phyloP scores from a whole-genome alignment of 2,113 vertebrate genomes.

The Glaucomys volans region DNA sequence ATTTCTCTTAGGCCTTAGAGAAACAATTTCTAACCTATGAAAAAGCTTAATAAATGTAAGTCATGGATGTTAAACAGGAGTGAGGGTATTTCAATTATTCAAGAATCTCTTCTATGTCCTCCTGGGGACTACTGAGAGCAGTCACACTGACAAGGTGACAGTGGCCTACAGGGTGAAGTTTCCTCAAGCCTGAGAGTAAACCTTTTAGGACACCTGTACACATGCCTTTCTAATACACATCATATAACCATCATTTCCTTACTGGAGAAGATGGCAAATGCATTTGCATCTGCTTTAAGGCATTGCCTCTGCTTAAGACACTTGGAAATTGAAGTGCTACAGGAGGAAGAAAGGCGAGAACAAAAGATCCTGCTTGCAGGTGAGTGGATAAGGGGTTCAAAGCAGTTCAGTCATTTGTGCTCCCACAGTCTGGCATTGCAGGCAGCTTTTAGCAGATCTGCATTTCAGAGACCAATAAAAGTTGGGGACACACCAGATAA shows the following conservation, averaged over 20 bases:
- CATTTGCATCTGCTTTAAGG: background rate
- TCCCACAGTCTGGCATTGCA: background rate
- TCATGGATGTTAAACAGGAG: too few relatives aligned
- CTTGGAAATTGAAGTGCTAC: conserved; percentile 46
- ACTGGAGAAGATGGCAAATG: background rate
- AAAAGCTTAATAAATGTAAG: too few relatives aligned
- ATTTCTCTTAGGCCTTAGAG: too few relatives aligned
- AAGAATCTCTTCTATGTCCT: too few relatives aligned
- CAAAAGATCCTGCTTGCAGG: background rate
- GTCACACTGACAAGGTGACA: too few relatives aligned
- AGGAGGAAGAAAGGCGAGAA: background rate
- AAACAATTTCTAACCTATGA: too few relatives aligned
- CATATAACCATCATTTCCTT: background rate
- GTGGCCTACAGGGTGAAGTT: too few relatives aligned
- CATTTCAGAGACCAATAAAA: background rate
- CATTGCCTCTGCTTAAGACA: too few relatives aligned
- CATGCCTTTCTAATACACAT: background rate
- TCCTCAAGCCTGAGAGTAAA: background rate
- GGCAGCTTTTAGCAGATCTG: background rate
- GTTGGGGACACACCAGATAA: background rate
- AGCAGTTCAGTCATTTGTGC: background rate
- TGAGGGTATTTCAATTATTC: too few relatives aligned
- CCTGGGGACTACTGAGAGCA: too few relatives aligned
- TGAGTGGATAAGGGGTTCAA: background rate
- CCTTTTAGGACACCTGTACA: background rate